phyloP scores from a whole-genome alignment of 2,113 vertebrate species.

The Phainopepla nitens region DNA sequence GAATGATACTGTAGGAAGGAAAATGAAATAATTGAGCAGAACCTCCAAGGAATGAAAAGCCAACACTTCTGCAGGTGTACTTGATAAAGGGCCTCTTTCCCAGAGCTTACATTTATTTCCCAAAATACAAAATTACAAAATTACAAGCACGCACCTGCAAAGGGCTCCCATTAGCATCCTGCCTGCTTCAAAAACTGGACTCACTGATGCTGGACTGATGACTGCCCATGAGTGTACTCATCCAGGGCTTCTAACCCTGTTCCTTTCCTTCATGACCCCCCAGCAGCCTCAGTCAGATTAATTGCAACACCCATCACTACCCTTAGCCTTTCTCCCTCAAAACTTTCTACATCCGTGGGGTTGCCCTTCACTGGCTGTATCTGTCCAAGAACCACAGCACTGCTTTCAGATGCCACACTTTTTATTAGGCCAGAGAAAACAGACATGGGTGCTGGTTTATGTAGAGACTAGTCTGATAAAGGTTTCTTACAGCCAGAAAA shows the following conservation, averaged over 20 bases:
- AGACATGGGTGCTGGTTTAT: background rate
- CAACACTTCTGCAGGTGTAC: background rate
- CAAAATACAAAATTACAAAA: background rate
- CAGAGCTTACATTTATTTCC: background rate
- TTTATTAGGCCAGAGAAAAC: background rate
- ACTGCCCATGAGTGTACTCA: accelerated
- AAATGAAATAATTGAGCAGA: background rate
- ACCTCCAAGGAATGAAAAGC: background rate
- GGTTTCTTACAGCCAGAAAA: background rate
- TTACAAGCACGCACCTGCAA: background rate
- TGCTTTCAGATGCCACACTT: background rate
- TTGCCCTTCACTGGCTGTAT: background rate
- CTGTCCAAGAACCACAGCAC: background rate
- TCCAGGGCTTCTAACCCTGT: background rate
- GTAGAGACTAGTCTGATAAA: background rate
- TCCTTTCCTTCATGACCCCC: background rate
- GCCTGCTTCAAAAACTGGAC: background rate
- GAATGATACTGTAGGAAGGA: background rate
- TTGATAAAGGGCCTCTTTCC: background rate
- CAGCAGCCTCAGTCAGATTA: background rate
- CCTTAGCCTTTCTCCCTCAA: background rate
- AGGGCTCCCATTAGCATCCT: background rate
- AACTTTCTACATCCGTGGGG: background rate
- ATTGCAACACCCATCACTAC: background rate
- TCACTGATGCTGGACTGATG: background rate